These are phyloP conservation scores for Elymnias hypermnestra DNA, from an alignment of 1,140 invertebrate species.

Conservation along the genomic window DNA sequence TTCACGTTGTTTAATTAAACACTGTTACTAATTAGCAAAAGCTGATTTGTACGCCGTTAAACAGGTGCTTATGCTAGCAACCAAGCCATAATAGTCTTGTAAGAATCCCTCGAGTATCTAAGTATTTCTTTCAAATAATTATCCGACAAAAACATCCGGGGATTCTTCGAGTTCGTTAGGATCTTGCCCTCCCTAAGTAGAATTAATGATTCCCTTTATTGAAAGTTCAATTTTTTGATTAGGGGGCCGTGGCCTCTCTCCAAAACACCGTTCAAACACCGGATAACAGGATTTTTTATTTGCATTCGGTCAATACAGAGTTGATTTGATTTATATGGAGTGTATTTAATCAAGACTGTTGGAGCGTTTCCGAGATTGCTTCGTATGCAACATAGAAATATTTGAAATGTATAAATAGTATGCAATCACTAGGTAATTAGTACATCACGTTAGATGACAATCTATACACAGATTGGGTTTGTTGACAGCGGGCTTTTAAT, in stretches of 20 bases:
- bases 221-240: conserved; percentile 75
- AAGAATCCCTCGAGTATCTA: conserved; percentile 30
- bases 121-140: conserved; percentile 70
- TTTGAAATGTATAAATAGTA: too few relatives aligned
- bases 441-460: too few relatives aligned
- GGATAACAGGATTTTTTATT: conserved; percentile 68
- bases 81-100: conserved; percentile 28
- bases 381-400: too few relatives aligned
- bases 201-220: conserved; percentile 74
- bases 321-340: conserved; percentile 32
- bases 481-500: too few relatives aligned
- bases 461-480: too few relatives aligned
- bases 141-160: conserved; percentile 65
- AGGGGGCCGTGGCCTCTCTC: conserved; percentile 44
- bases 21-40: conserved; percentile 12
- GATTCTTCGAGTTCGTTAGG: conserved; percentile 70
- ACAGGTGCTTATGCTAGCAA: conserved; percentile 14
- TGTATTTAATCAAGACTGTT: neutral
- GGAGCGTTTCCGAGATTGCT: too few relatives aligned
- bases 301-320: conserved; percentile 68
- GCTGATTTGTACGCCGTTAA: conserved; percentile 16
- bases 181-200: conserved; percentile 65
- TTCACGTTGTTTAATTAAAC: too few relatives aligned
- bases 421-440: too few relatives aligned
- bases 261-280: conserved; percentile 64